Conservation (phyloP, 2,888 invertebrate species). For the Lasioglossum figueresi region DNA sequence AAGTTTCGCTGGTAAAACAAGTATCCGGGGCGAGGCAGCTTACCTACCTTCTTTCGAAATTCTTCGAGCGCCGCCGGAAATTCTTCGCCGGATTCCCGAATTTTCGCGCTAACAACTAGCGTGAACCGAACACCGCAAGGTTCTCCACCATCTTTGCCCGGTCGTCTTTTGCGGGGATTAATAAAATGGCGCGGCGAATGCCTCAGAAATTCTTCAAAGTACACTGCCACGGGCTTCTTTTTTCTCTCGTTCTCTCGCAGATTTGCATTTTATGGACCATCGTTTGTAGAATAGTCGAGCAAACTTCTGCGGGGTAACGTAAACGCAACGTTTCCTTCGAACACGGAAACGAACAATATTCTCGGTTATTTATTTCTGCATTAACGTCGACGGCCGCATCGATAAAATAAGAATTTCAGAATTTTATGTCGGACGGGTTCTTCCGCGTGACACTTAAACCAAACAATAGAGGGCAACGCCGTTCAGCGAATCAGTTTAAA, state of each 20-base stretch:
- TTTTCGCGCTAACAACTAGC: constrained; percentile 53
- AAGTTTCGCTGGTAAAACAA: constrained; percentile 36
- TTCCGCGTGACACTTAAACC: background rate
- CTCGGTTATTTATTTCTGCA: background rate
- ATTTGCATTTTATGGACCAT: constrained; percentile 15
- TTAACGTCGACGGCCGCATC: background rate
- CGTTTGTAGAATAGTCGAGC: background rate
- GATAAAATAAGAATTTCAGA: background rate
- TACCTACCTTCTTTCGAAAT: constrained; percentile 59
- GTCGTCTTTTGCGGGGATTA: constrained; percentile 44
- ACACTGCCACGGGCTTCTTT: background rate
- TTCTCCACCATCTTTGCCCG: constrained; percentile 37
- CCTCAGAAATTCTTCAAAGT: constrained; percentile 27
- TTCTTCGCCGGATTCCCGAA: constrained; percentile 60
- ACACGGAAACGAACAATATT: background rate
- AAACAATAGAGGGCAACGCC: background rate
- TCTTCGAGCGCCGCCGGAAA: constrained; percentile 57
- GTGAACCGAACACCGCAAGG: constrained; percentile 53
- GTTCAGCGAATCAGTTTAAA: constrained; percentile 15
- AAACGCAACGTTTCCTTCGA: background rate
- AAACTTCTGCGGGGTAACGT: background rate
- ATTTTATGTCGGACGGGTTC: background rate
- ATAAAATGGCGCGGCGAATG: constrained; percentile 53
- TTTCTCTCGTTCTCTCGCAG: background rate
- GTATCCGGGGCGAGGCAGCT: constrained; percentile 38